Conservation (phyloP, 2,888 invertebrate species). For the Netelia fuscicornis region DNA sequence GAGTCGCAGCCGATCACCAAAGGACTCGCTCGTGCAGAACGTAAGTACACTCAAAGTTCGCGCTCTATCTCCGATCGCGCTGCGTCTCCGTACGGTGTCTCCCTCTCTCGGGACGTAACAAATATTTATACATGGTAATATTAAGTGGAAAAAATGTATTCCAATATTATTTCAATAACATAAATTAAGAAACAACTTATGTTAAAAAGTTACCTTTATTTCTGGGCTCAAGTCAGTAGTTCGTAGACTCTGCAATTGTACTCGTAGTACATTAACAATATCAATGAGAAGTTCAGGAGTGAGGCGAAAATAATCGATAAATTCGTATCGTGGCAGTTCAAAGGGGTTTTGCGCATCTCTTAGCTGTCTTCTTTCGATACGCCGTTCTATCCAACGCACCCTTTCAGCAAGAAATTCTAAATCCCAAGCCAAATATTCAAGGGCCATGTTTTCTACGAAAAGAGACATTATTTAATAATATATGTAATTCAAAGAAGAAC, state of each 20-base stretch:
- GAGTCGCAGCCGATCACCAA: too few species aligned
- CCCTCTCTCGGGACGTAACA: too few species aligned
- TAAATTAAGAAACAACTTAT: not conserved
- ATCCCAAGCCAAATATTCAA: slow-evolving; percentile 39
- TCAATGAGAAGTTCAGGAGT: slow-evolving; percentile 62
- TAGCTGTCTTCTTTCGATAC: slow-evolving; percentile 13
- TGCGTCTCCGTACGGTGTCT: too few species aligned
- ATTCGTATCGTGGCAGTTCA: slow-evolving; percentile 40
- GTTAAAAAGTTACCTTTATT: not conserved
- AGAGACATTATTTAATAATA: too few species aligned
- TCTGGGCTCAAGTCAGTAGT: not conserved
- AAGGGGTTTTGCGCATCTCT: slow-evolving; percentile 44
- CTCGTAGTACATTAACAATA: slow-evolving; percentile 74
- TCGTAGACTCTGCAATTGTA: slow-evolving; percentile 9
- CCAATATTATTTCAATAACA: too few species aligned
- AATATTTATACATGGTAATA: too few species aligned
- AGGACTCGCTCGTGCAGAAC: too few species aligned
- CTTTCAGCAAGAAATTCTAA: slow-evolving; percentile 28
- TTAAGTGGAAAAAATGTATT: too few species aligned
- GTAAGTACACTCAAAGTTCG: too few species aligned
- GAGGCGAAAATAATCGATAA: slow-evolving; percentile 43
- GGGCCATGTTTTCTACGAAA: slow-evolving; percentile 15
- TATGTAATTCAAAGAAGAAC: too few species aligned
- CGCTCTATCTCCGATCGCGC: too few species aligned
- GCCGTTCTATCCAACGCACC: not conserved